Evolutionary conservation across 1,140 invertebrate genomes (phyloP).

Genomic region (Artemia franciscana): DNA sequence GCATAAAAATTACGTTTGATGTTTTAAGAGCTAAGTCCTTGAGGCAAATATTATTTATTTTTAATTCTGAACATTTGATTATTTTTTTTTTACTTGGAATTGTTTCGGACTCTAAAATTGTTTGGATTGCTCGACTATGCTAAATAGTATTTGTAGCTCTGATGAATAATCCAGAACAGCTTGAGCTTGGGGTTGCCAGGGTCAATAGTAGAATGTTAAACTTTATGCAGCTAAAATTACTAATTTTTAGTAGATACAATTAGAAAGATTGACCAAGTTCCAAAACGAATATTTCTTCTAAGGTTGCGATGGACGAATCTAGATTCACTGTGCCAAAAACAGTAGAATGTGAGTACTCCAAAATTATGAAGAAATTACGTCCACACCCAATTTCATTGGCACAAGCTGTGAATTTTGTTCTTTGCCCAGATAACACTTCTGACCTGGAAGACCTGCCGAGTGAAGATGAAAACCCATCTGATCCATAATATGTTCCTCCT

Average conservation of each 20-base stretch:
- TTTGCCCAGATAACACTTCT: background rate
- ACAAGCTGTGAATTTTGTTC: no score
- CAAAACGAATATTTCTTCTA: background rate
- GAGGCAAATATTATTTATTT: no score
- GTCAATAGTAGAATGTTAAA: background rate
- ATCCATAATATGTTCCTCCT: background rate
- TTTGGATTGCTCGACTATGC: no score
- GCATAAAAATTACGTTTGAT: no score
- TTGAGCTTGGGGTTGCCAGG: background rate
- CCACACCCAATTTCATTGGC: no score
- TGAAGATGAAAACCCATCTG: background rate
- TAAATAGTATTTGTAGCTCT: background rate
- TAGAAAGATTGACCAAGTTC: no score
- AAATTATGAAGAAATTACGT: background rate
- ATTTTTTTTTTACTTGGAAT: no score
- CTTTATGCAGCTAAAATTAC: no score
- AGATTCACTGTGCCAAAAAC: background rate
- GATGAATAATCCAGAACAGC: background rate
- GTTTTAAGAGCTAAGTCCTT: no score
- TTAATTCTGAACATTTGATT: no score
- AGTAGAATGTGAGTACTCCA: background rate
- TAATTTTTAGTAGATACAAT: no score
- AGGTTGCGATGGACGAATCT: background rate
- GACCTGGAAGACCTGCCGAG: background rate
- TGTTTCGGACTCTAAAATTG: no score